phyloP scores from a whole-genome alignment of 2,888 invertebrate species.

The Brassicogethes aeneus region DNA sequence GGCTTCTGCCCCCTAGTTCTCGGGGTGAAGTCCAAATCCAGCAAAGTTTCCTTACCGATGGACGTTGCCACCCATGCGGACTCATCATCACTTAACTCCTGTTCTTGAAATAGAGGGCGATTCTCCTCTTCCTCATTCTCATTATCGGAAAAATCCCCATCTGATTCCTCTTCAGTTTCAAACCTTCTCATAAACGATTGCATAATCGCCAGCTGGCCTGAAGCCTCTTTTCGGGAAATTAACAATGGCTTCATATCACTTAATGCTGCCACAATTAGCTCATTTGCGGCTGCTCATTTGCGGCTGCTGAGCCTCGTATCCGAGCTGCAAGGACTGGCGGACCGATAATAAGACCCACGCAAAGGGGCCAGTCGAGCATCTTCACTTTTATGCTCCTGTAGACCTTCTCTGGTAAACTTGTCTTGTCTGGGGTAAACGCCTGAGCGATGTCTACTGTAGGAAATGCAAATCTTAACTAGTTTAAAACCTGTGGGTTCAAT shows the following conservation, averaged over 20 bases:
- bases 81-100: background rate
- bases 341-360: constrained; percentile 15
- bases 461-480: constrained; percentile 18
- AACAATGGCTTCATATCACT: constrained; percentile 15
- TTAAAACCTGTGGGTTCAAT: constrained; percentile 16
- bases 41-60: background rate
- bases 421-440: constrained; percentile 14
- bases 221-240: constrained; percentile 10
- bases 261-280: constrained; percentile 13
- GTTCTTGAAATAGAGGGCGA: background rate
- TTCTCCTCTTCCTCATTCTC: background rate
- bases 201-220: background rate
- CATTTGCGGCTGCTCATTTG: no score
- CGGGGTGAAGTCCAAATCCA: background rate
- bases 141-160: background rate
- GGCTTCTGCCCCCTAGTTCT: background rate
- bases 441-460: constrained; percentile 16
- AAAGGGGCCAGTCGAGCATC: constrained; percentile 19
- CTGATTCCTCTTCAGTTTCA: no score
- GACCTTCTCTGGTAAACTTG: constrained; percentile 13
- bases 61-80: background rate
- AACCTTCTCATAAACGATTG: background rate
- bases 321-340: constrained; percentile 15
- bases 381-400: constrained; percentile 17
- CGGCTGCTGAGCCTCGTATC: constrained; percentile 17